These are phyloP conservation scores for Aporrectodea caliginosa DNA, from an alignment of 1,140 invertebrate species.

Conservation along the genomic window DNA sequence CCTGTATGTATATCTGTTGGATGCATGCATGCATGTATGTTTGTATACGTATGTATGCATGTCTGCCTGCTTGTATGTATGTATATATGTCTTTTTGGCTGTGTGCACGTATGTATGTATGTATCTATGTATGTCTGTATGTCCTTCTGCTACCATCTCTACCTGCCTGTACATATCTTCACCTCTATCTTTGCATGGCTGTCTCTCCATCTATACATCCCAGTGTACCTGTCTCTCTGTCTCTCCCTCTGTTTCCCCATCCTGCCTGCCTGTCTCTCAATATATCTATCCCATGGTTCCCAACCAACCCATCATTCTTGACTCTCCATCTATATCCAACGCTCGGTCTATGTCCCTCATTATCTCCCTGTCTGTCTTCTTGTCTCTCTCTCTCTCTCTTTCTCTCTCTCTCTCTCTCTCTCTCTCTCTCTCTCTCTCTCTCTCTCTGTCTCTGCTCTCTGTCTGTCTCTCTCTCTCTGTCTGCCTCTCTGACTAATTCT, in stretches of 20 bases:
- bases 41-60: conserved; percentile 7
- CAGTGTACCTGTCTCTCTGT: neutral
- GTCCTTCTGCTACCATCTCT: neutral
- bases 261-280: neutral
- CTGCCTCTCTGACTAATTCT: neutral
- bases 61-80: conserved; percentile 2
- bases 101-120: neutral
- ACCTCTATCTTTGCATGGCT: conserved; percentile 1
- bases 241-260: neutral
- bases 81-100: conserved; percentile 5
- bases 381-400: neutral
- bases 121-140: conserved; percentile 13
- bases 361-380: neutral
- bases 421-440: conserved; percentile 1
- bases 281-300: neutral
- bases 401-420: conserved; percentile 1
- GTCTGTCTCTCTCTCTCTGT: neutral
- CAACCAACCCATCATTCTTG: neutral
- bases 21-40: too few species aligned
- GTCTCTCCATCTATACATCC: conserved; percentile 8
- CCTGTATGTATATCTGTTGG: conserved; percentile 19
- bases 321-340: neutral
- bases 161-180: neutral
- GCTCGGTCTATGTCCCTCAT: neutral
- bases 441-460: neutral